Evolutionary conservation across 2,113 vertebrate genomes (phyloP).

Genomic region (Microcebus murinus): DNA sequence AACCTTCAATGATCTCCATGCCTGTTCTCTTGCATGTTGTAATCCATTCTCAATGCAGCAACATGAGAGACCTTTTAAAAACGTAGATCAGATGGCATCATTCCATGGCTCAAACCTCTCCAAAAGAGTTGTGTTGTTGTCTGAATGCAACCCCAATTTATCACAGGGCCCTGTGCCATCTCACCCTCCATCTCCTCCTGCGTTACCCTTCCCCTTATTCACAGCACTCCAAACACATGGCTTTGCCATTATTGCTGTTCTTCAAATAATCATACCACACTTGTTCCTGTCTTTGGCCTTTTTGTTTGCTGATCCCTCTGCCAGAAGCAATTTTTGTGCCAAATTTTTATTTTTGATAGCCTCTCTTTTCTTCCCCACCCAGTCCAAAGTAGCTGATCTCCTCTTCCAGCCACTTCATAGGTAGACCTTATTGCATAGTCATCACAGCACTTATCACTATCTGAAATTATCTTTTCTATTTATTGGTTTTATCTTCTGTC

Average conservation of each 20-base stretch:
- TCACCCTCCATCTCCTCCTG: too few relatives aligned
- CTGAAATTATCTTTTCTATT: not conserved
- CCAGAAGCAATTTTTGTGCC: not conserved
- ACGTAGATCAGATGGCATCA: not conserved
- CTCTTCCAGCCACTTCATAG: not conserved
- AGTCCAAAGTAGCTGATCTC: not conserved
- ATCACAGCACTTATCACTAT: not conserved
- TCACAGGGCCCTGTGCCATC: not conserved
- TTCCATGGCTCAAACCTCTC: not conserved
- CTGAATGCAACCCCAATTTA: not conserved
- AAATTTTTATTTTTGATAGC: not conserved
- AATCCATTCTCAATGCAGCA: not conserved
- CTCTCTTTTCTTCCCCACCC: not conserved
- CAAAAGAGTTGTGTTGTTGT: not conserved
- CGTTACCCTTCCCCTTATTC: not conserved
- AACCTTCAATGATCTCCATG: too few relatives aligned
- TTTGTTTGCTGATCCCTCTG: not conserved
- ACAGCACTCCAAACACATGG: not conserved
- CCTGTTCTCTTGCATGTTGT: not conserved
- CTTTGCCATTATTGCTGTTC: not conserved
- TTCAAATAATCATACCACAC: not conserved
- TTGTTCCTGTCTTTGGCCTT: not conserved
- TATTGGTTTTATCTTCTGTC: not conserved
- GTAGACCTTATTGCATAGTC: too few relatives aligned
- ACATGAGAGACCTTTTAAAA: not conserved